phyloP scores from a whole-genome alignment of 1,140 invertebrate species.

The Antheraea pernyi region DNA sequence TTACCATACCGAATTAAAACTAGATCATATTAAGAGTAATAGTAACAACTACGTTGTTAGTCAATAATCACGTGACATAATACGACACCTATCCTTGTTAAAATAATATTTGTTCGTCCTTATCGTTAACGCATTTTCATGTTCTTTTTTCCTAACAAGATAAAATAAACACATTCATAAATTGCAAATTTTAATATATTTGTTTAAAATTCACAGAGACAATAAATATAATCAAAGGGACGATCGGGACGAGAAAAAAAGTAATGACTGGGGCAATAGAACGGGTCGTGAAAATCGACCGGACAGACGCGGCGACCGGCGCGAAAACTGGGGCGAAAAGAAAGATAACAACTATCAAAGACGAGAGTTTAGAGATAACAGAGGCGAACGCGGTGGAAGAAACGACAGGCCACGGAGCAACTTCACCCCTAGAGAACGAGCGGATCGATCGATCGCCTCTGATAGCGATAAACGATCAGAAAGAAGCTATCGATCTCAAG shows the following conservation, averaged over 20 bases:
- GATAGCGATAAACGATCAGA: constrained; percentile 57
- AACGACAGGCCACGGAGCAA: constrained; percentile 46
- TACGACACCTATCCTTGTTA: not conserved
- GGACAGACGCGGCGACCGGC: constrained; percentile 36
- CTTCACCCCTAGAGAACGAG: constrained; percentile 57
- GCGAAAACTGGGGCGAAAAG: constrained; percentile 34
- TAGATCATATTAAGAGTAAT: no score
- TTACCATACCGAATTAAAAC: no score
- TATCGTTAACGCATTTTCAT: not conserved
- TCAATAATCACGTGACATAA: no score
- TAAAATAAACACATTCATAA: not conserved
- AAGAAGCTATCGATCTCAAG: constrained; percentile 50
- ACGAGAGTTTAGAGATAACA: constrained; percentile 39
- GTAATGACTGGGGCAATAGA: constrained; percentile 36
- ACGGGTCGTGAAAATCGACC: constrained; percentile 18
- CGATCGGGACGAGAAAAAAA: constrained; percentile 37
- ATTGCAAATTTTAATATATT: not conserved
- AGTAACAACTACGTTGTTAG: no score
- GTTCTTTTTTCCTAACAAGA: not conserved
- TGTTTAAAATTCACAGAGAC: constrained; percentile 44
- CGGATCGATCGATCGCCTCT: constrained; percentile 44
- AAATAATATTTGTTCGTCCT: not conserved
- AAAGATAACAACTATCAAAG: constrained; percentile 50
- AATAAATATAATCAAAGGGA: constrained; percentile 46
- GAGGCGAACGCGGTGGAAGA: constrained; percentile 16